A percentile compares a stretch with the other conserved stretches of the same genome.
Conservation (phyloP, 2,797 vertebrate species). For the Lepilemur septentrionalis region DNA sequence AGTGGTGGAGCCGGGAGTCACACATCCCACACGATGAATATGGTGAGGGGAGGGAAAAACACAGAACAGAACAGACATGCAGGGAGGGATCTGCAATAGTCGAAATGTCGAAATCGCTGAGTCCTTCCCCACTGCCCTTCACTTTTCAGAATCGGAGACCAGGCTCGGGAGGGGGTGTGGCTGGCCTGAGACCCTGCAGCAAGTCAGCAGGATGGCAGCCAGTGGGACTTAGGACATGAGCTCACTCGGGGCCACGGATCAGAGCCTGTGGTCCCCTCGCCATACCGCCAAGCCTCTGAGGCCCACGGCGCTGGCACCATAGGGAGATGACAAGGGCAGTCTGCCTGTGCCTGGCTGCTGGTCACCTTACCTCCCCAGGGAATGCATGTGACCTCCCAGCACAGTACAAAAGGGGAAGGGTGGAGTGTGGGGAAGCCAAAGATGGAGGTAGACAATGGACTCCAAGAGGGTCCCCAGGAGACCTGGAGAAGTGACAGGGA, state of each 20-base stretch:
- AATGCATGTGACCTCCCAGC: background rate
- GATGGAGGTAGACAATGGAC: background rate
- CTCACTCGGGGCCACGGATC: background rate
- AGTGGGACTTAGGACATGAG: background rate
- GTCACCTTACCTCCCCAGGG: no score
- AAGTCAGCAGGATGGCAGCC: background rate
- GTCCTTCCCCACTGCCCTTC: background rate
- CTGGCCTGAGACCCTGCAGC: background rate
- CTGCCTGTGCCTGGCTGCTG: background rate
- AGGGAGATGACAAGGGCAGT: background rate
- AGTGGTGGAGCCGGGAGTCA: background rate
- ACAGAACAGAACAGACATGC: background rate
- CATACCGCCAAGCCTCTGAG: rapidly evolving
- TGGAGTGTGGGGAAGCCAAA: no score
- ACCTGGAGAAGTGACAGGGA: background rate
- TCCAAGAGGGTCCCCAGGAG: background rate
- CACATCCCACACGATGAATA: background rate
- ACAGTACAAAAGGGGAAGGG: background rate
- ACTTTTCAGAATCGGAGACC: background rate
- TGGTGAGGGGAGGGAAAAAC: background rate
- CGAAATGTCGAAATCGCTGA: rapidly evolving
- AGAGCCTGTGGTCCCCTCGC: background rate
- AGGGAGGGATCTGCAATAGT: background rate
- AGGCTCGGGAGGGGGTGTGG: rapidly evolving
- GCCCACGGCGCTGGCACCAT: rapidly evolving